Conservation (phyloP, 2,113 vertebrate species). For the Larimichthys crocea region DNA sequence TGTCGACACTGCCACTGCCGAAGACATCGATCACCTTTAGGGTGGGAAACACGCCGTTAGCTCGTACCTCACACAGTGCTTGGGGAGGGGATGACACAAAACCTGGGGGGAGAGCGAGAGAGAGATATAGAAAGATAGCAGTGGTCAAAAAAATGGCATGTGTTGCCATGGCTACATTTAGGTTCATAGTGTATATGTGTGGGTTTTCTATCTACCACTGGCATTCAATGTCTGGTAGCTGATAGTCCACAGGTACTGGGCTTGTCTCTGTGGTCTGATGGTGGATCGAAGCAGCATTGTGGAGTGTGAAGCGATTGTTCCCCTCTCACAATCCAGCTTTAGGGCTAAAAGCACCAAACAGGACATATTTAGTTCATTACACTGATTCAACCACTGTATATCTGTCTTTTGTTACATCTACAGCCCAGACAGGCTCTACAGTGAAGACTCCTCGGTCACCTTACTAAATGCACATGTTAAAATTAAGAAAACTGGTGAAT, state of each 20-base stretch:
- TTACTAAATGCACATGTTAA: background rate
- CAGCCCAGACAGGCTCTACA: background rate
- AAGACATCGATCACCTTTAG: constrained; percentile 84
- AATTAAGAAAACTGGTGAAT: background rate
- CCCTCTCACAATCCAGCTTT: constrained; percentile 84
- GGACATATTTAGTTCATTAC: background rate
- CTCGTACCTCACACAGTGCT: constrained; percentile 83
- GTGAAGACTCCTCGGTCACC: background rate
- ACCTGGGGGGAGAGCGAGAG: constrained; percentile 33
- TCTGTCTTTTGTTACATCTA: background rate
- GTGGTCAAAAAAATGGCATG: background rate
- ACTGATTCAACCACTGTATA: background rate
- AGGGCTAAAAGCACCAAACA: constrained; percentile 79
- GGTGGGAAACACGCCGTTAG: constrained; percentile 85
- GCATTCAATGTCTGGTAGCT: constrained; percentile 81
- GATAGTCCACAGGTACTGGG: constrained; percentile 88
- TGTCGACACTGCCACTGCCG: constrained; percentile 78
- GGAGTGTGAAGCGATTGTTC: constrained; percentile 84
- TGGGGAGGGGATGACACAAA: constrained; percentile 39
- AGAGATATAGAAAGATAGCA: background rate
- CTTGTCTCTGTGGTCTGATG: constrained; percentile 74
- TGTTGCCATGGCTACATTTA: background rate
- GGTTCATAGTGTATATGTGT: background rate
- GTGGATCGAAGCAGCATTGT: constrained; percentile 80
- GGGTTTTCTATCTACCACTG: constrained; percentile 62